Evolutionary conservation across 2,113 vertebrate species (phyloP).

Genomic region (Toxotes chatareus): DNA sequence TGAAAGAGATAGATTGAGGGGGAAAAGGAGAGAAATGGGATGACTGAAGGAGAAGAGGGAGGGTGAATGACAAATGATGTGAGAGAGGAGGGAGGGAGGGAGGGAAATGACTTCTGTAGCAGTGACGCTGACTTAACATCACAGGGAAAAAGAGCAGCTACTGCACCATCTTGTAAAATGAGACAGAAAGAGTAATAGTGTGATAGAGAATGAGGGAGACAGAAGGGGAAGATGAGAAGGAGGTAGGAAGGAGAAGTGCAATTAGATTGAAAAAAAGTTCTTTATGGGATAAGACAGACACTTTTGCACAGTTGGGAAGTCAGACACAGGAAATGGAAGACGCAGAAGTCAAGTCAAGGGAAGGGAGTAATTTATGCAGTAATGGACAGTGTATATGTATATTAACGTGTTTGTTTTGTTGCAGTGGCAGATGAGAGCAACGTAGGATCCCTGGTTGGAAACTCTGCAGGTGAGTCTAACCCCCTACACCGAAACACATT

Average conservation of each 20-base stretch:
- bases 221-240: background rate
- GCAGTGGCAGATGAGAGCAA: constrained; percentile 78
- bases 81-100: constrained; percentile 41
- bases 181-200: constrained; percentile 31
- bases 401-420: constrained; percentile 54
- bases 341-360: background rate
- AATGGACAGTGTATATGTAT: background rate
- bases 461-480: constrained; percentile 61
- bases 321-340: background rate
- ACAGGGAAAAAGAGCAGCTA: constrained; percentile 13
- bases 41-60: constrained; percentile 38
- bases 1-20: constrained; percentile 28
- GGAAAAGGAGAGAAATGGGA: constrained; percentile 1
- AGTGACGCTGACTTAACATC: constrained; percentile 29
- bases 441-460: constrained; percentile 44
- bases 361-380: background rate
- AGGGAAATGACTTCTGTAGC: constrained; percentile 60
- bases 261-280: background rate
- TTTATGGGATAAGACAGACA: background rate
- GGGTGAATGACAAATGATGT: constrained; percentile 60
- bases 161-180: constrained; percentile 11
- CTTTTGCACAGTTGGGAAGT: background rate
- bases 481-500: too few relatives aligned
- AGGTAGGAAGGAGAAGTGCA: background rate
- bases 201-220: constrained; percentile 12